Percentiles rank a stretch among this genome's conserved stretches.
Evolutionary conservation across 2,113 vertebrate species (phyloP).

Genomic region (Caretta caretta): DNA sequence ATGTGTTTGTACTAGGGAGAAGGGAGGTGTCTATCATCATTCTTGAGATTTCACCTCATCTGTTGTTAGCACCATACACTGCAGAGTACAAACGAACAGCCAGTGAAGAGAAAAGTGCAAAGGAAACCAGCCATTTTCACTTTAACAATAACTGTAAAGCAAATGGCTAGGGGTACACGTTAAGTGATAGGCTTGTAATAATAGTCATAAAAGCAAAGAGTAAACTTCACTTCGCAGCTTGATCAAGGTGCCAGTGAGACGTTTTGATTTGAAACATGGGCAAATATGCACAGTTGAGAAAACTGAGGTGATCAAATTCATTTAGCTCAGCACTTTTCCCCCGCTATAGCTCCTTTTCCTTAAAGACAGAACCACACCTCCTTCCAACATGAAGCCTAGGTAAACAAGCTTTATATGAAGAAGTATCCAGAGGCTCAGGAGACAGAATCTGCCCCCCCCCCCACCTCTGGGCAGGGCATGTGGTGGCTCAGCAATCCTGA

Average conservation of each 20-base stretch:
- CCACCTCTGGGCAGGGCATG: background rate
- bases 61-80: background rate
- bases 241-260: background rate
- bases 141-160: background rate
- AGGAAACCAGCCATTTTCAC: background rate
- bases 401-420: background rate
- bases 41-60: conserved; percentile 7
- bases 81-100: background rate
- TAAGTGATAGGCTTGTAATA: background rate
- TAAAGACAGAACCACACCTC: background rate
- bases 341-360: background rate
- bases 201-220: background rate
- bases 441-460: background rate
- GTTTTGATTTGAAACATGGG: conserved; percentile 23
- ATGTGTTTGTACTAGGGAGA: background rate
- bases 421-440: background rate
- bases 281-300: background rate
- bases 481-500: background rate
- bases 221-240: background rate
- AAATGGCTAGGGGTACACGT: background rate
- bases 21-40: background rate
- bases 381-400: background rate
- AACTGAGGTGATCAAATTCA: background rate
- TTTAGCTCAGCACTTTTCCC: background rate
- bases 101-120: background rate